Evolutionary conservation across 2,797 vertebrate genomes (phyloP).

Genomic region (Mus caroli): DNA sequence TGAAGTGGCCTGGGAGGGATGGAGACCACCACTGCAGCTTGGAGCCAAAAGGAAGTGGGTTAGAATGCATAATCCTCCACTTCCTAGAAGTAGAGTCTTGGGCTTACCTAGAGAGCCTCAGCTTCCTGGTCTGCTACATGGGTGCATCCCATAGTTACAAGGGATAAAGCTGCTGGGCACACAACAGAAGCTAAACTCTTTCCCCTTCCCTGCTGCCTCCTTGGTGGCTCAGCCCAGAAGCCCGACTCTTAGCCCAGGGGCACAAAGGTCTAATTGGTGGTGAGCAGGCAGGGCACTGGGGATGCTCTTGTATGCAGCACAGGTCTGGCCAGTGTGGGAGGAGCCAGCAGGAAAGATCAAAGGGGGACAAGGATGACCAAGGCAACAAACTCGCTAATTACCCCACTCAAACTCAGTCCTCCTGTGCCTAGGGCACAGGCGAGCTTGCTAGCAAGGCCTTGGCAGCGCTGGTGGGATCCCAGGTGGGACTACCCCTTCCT

Average conservation of each 20-base stretch:
- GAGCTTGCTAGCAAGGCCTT: constrained; percentile 15
- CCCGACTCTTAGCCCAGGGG: constrained; percentile 37
- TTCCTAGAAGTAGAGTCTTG: neutral
- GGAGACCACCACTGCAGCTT: neutral
- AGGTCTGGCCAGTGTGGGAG: neutral
- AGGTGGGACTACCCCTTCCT: neutral
- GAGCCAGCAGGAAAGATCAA: constrained; percentile 73
- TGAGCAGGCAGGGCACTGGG: neutral
- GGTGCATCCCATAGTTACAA: neutral
- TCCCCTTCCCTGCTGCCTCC: constrained; percentile 57
- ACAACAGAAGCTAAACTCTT: constrained; percentile 45
- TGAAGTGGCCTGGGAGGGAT: neutral
- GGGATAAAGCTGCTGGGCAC: constrained; percentile 45
- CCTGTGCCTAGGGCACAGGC: constrained; percentile 69
- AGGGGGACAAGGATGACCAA: constrained; percentile 24
- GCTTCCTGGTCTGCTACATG: constrained; percentile 35
- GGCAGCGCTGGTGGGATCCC: neutral
- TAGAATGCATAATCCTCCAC: neutral
- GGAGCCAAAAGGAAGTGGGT: neutral
- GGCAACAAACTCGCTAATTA: constrained; percentile 72
- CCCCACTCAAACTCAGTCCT: constrained; percentile 49
- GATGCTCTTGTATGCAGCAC: neutral
- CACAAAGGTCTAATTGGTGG: neutral
- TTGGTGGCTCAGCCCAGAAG: neutral
- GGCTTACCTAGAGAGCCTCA: constrained; percentile 24